Percentiles rank a stretch among this genome's conserved stretches.
These are phyloP conservation scores for Empidonax alnorum DNA, from an alignment of 2,113 vertebrate species.

Conservation along the genomic window DNA sequence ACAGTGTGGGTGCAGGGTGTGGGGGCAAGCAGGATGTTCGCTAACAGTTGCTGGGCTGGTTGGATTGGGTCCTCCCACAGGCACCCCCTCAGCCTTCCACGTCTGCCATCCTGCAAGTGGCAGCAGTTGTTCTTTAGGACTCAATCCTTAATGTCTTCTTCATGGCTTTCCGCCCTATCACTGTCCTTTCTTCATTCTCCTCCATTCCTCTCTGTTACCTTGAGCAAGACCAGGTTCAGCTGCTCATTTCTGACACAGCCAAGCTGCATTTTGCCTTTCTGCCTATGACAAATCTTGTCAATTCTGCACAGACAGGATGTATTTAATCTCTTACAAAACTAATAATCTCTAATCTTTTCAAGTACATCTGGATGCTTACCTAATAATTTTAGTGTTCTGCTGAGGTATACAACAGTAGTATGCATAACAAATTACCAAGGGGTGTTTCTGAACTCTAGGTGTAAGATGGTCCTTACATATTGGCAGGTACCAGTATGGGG, in stretches of 20 bases:
- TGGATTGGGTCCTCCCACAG: neutral
- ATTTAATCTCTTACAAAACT: neutral
- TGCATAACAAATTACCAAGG: neutral
- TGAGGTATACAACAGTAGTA: neutral
- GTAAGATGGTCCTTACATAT: neutral
- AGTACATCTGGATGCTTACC: neutral
- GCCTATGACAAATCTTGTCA: neutral
- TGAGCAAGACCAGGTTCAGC: neutral
- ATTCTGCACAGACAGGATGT: neutral
- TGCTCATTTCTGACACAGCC: neutral
- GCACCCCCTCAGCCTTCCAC: neutral
- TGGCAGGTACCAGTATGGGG: neutral
- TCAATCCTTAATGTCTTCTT: rapidly evolving
- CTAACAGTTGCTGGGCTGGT: neutral
- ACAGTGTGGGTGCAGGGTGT: neutral
- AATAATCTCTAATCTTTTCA: neutral
- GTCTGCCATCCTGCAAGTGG: neutral
- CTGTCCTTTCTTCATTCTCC: neutral
- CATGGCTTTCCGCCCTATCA: neutral
- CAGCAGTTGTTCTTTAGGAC: neutral
- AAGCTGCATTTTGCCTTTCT: neutral
- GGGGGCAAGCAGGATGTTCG: rapidly evolving
- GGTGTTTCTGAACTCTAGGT: neutral
- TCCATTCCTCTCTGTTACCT: neutral
- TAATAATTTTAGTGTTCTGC: neutral